These are phyloP conservation scores for Tinamus guttatus DNA, from an alignment of 2,113 vertebrate genomes.

Conservation along the genomic window DNA sequence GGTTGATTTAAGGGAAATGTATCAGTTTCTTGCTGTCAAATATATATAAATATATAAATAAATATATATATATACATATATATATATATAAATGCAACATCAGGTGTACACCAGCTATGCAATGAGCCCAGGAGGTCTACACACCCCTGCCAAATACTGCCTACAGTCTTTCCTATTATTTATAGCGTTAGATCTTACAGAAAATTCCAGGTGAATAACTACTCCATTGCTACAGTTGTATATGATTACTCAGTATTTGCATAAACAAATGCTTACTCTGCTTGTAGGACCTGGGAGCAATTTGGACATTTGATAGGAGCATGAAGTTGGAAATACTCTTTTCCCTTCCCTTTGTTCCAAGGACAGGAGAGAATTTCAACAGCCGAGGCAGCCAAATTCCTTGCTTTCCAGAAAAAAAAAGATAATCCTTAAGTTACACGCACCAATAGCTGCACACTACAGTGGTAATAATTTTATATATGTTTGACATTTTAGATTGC, in stretches of 20 bases:
- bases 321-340: neutral
- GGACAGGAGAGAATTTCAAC: neutral
- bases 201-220: neutral
- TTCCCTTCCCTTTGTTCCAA: neutral
- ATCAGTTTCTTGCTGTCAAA: neutral
- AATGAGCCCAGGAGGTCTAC: neutral
- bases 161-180: neutral
- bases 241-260: neutral
- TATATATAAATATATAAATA: neutral
- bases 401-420: neutral
- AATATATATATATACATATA: neutral
- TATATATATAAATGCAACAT: neutral
- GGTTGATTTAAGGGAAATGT: neutral
- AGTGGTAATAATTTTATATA: neutral
- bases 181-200: neutral
- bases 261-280: neutral
- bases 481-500: neutral
- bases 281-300: neutral
- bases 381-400: neutral
- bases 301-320: neutral
- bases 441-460: neutral
- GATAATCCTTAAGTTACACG: neutral
- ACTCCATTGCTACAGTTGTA: fast-evolving
- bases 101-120: neutral
- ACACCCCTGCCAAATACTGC: neutral